Evolutionary conservation across 2,113 vertebrate species (phyloP).

Genomic region (Girardinichthys multiradiatus): DNA sequence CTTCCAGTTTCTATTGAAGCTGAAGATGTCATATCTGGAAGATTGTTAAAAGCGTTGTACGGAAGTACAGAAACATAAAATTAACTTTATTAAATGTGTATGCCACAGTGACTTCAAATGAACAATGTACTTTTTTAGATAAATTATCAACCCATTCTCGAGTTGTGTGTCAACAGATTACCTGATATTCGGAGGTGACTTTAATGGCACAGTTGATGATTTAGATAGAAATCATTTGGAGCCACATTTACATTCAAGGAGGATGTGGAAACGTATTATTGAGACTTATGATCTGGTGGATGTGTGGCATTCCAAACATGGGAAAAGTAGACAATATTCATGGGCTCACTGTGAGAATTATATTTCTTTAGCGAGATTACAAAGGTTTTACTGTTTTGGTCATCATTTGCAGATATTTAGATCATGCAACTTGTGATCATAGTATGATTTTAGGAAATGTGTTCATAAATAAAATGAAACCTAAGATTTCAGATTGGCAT

Average conservation of each 20-base stretch:
- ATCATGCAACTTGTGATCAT: neutral
- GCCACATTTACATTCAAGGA: neutral
- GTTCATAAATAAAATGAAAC: neutral
- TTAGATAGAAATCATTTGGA: neutral
- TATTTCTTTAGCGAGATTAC: neutral
- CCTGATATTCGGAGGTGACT: neutral
- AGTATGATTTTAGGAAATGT: neutral
- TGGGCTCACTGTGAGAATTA: neutral
- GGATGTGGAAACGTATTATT: neutral
- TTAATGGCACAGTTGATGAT: neutral
- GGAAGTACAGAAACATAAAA: neutral
- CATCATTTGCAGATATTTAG: conserved; percentile 1
- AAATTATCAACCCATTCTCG: neutral
- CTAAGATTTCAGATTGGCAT: neutral
- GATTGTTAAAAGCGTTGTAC: neutral
- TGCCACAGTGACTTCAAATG: neutral
- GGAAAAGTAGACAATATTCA: neutral
- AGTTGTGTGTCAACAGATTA: neutral
- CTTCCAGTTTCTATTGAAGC: neutral
- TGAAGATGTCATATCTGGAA: neutral
- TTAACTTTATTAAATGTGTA: neutral
- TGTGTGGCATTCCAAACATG: neutral
- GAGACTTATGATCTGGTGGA: neutral
- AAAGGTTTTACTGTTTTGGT: neutral
- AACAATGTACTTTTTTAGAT: neutral